phyloP scores from a whole-genome alignment of 2,888 invertebrate genomes.

The Zaprionus lineosus region DNA sequence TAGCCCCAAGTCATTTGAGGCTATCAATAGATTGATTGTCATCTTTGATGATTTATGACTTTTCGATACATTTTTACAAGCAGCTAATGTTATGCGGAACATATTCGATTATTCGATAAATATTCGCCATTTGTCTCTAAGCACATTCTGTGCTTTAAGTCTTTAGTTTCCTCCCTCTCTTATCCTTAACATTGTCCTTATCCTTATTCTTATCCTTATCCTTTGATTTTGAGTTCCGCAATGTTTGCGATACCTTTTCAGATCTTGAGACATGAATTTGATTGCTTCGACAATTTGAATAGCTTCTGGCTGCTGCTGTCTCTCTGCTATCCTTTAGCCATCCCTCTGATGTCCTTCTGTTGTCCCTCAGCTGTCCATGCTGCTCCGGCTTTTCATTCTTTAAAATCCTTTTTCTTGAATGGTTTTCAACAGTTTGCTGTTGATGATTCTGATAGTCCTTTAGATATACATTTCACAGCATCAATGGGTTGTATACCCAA shows the following conservation, averaged over 20 bases:
- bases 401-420: conserved; percentile 29
- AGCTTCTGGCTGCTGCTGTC: conserved; percentile 20
- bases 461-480: conserved; percentile 55
- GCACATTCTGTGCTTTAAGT: conserved; percentile 1
- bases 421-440: conserved; percentile 44
- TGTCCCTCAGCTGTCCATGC: conserved; percentile 1
- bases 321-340: too few species aligned
- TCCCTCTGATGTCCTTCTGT: too few species aligned
- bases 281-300: conserved; percentile 57
- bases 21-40: conserved; percentile 53
- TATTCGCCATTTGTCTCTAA: too few species aligned
- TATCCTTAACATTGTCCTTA: background rate
- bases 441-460: conserved; percentile 48
- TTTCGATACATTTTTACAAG: conserved; percentile 26
- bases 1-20: conserved; percentile 50
- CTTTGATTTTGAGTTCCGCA: conserved; percentile 17
- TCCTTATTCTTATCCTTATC: background rate
- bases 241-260: conserved; percentile 33
- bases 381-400: conserved; percentile 5
- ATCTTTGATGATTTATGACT: conserved; percentile 65
- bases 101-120: too few species aligned
- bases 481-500: conserved; percentile 15
- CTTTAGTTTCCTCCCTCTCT: background rate
- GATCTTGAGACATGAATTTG: conserved; percentile 52
- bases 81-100: too few species aligned